Conservation (phyloP, 2,113 vertebrate genomes). For the Phodopus roborovskii region DNA sequence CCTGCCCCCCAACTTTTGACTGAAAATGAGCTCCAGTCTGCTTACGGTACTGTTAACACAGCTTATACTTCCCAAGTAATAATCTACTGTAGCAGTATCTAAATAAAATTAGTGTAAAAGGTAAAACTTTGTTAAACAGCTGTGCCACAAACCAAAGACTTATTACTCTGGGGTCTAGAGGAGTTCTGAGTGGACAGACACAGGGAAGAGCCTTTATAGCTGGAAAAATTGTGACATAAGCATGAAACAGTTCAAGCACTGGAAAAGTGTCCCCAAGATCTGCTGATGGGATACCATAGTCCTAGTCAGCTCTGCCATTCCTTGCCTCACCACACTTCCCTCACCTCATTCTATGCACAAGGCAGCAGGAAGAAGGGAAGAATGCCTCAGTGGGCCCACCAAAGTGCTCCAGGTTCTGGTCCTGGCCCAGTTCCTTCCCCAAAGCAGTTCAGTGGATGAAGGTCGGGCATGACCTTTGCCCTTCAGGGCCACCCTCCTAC, state of each 20-base stretch:
- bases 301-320: not conserved
- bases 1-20: not conserved
- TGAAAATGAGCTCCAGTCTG: conserved; percentile 3
- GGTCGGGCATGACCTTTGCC: not conserved
- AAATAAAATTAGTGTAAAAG: conserved; percentile 57
- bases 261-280: too few species aligned
- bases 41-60: conserved; percentile 60
- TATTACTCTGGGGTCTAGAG: not conserved
- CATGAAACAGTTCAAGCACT: not conserved
- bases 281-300: not conserved
- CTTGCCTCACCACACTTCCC: not conserved
- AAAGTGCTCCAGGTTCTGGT: not conserved
- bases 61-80: not conserved
- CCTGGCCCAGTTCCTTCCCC: not conserved
- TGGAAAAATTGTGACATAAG: not conserved
- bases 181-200: not conserved
- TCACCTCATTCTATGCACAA: not conserved
- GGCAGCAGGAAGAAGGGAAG: not conserved
- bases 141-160: not conserved
- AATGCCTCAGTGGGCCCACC: not conserved
- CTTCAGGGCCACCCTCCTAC: not conserved
- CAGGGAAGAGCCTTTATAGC: not conserved
- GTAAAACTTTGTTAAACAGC: conserved; percentile 1
- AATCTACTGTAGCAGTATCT: conserved; percentile 31
- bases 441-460: not conserved